Evolutionary conservation across 2,113 vertebrate genomes (phyloP).

Genomic region (Cathartes aura): DNA sequence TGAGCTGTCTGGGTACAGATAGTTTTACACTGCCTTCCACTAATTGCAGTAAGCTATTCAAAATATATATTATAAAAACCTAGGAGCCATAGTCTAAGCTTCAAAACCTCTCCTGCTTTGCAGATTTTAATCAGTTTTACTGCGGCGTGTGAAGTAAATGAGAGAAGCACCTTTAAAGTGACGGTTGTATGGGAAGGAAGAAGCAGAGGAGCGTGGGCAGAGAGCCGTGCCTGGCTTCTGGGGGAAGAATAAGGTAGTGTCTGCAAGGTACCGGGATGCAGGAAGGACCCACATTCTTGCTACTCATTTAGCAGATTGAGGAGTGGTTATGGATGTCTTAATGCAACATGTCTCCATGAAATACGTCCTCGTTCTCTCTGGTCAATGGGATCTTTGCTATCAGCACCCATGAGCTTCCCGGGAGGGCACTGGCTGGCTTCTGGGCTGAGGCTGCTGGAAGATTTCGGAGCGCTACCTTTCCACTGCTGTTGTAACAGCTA

Average conservation of each 20-base stretch:
- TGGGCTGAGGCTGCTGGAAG: not conserved
- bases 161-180: not conserved
- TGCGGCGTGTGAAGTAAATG: not conserved
- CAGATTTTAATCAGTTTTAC: not conserved
- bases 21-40: not conserved
- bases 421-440: not conserved
- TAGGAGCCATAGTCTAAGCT: not conserved
- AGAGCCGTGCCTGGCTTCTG: not conserved
- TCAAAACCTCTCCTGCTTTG: not conserved
- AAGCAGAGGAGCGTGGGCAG: not conserved
- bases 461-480: not conserved
- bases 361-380: not conserved
- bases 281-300: not conserved
- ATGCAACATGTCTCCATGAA: not conserved
- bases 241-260: not conserved
- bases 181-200: not conserved
- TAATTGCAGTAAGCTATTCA: not conserved
- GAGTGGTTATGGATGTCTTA: not conserved
- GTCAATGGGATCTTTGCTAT: not conserved
- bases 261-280: not conserved
- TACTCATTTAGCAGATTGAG: not conserved
- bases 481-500: not conserved
- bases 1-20: not conserved
- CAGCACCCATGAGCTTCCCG: rapidly evolving
- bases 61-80: not conserved